Conservation (phyloP, 2,888 invertebrate species). For the Drosophila peninsularis region DNA sequence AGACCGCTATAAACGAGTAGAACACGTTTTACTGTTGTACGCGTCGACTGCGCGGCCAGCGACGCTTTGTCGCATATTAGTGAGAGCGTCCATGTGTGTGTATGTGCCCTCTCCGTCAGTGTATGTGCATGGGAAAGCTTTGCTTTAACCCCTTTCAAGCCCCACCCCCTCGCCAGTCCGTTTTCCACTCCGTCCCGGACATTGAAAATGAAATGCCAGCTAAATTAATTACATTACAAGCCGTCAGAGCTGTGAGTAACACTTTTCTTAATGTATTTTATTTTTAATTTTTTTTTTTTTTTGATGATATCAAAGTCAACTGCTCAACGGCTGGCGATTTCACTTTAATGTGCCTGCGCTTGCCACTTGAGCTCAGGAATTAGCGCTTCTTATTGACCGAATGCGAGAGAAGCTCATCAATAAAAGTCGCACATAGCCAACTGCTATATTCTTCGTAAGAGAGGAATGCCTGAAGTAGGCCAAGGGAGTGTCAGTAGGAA, state of each 20-base stretch:
- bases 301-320: slow-evolving; percentile 30
- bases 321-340: slow-evolving; percentile 62
- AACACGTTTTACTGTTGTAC: slow-evolving; percentile 77
- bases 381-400: slow-evolving; percentile 60
- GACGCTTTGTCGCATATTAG: slow-evolving; percentile 17
- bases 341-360: slow-evolving; percentile 56
- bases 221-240: slow-evolving; percentile 70
- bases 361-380: slow-evolving; percentile 56
- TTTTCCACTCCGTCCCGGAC: slow-evolving; percentile 73
- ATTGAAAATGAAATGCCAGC: slow-evolving; percentile 75
- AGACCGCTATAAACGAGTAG: slow-evolving; percentile 64
- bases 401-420: slow-evolving; percentile 52
- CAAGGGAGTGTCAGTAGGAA: slow-evolving; percentile 62
- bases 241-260: slow-evolving; percentile 45
- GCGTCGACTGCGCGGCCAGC: slow-evolving; percentile 45
- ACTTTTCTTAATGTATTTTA: slow-evolving; percentile 22
- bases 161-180: slow-evolving; percentile 45
- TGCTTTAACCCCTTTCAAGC: slow-evolving; percentile 39
- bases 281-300: slow-evolving; percentile 18
- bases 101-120: slow-evolving; percentile 11
- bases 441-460: slow-evolving; percentile 23
- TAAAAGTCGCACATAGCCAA: slow-evolving; percentile 58
- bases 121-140: slow-evolving; percentile 68
- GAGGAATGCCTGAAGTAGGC: slow-evolving; percentile 59
- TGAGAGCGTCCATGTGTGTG: slow-evolving; percentile 19